Conservation (phyloP, 1,140 invertebrate genomes). For the Euura saliciscinereae region DNA sequence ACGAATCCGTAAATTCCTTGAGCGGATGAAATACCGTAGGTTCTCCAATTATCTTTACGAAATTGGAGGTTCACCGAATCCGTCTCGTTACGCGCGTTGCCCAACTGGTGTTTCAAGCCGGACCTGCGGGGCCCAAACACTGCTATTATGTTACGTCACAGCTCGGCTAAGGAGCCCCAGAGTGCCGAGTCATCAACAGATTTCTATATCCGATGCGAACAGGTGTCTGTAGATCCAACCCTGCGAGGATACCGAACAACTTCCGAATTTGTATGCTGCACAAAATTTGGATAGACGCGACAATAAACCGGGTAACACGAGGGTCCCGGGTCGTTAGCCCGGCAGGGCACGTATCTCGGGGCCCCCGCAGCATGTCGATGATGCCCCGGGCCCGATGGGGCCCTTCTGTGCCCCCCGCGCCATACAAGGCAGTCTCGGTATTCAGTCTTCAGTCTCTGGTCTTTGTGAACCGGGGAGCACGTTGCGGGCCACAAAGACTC, state of each 20-base stretch:
- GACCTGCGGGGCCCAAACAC: background rate
- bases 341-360: background rate
- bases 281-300: too few species aligned
- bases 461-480: background rate
- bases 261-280: too few species aligned
- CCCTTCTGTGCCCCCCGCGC: background rate
- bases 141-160: conserved; percentile 5
- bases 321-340: background rate
- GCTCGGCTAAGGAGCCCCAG: background rate
- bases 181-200: background rate
- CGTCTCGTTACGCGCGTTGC: background rate
- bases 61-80: background rate
- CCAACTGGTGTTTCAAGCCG: background rate
- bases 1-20: too few species aligned
- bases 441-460: background rate
- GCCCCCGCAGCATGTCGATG: conserved; percentile 6
- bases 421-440: too few species aligned
- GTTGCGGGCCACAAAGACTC: background rate
- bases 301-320: too few species aligned
- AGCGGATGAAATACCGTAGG: background rate
- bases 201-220: background rate
- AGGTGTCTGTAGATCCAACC: background rate
- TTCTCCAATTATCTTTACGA: background rate
- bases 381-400: background rate
- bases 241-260: background rate